These are phyloP conservation scores for Microctenopoma lineatum DNA, from an alignment of 2,797 vertebrate genomes.

Conservation along the genomic window DNA sequence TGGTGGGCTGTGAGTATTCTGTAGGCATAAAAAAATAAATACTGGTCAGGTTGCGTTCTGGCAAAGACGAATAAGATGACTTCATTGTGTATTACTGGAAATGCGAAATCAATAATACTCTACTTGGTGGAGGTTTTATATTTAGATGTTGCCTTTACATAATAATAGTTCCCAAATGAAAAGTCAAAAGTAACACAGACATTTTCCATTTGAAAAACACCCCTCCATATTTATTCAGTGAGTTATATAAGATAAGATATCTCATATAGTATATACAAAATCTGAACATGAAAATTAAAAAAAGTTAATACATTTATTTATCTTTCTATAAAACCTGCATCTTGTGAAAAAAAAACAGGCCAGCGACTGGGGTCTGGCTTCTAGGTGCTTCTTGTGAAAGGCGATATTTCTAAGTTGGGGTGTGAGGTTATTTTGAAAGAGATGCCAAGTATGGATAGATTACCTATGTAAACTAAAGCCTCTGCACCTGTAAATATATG, in stretches of 20 bases:
- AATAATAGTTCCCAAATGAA: background rate
- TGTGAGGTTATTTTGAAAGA: conserved; percentile 70
- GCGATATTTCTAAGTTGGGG: conserved; percentile 61
- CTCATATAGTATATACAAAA: conserved; percentile 80
- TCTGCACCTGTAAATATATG: conserved; percentile 47
- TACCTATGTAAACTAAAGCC: conserved; percentile 62
- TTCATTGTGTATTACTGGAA: conserved; percentile 23
- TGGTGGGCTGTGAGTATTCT: conserved; percentile 16
- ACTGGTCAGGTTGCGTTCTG: conserved; percentile 32
- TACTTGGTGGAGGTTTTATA: conserved; percentile 21
- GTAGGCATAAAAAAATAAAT: conserved; percentile 44
- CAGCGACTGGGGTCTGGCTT: conserved; percentile 24
- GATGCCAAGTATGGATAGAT: conserved; percentile 64
- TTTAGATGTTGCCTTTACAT: background rate
- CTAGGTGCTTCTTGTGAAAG: conserved; percentile 42
- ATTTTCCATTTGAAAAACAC: conserved; percentile 61
- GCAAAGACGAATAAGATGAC: conserved; percentile 31
- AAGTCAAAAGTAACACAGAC: conserved; percentile 19
- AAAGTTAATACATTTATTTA: conserved; percentile 52
- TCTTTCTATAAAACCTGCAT: conserved; percentile 51
- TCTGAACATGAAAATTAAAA: conserved; percentile 67
- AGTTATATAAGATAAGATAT: conserved; percentile 69
- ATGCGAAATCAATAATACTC: conserved; percentile 20
- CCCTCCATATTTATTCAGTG: conserved; percentile 71
- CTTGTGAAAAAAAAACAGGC: conserved; percentile 42